phyloP scores from a whole-genome alignment of 37 sponge, comb jelly and placozoan species.

The Diacarnus erythraeanus region DNA sequence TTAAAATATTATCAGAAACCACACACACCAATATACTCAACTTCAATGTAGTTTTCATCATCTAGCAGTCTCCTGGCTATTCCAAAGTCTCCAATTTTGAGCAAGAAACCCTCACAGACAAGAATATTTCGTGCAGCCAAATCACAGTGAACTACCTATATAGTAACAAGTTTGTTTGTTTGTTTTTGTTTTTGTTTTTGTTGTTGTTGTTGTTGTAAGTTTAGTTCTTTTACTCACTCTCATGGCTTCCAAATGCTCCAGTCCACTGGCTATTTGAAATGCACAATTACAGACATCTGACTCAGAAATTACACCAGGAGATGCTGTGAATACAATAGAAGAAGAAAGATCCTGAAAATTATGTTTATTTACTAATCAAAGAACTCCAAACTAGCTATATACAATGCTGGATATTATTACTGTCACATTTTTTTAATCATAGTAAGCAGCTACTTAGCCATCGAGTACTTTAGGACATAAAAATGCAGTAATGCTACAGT shows the following conservation, averaged over 20 bases:
- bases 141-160: slow-evolving; percentile 59
- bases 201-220: too few species aligned
- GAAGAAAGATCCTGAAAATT: too few species aligned
- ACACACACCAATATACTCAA: background rate
- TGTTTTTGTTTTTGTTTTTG: too few species aligned
- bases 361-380: too few species aligned
- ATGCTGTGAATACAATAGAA: too few species aligned
- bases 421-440: too few species aligned
- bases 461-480: too few species aligned
- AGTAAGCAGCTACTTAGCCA: too few species aligned
- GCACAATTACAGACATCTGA: slow-evolving; percentile 61
- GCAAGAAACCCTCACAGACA: slow-evolving; percentile 37
- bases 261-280: slow-evolving; percentile 54
- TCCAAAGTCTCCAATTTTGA: slow-evolving; percentile 68
- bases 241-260: slow-evolving; percentile 41
- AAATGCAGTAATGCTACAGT: too few species aligned
- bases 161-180: background rate
- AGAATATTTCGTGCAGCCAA: slow-evolving; percentile 67
- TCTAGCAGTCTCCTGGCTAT: slow-evolving; percentile 29
- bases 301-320: background rate
- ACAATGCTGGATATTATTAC: too few species aligned
- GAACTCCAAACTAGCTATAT: too few species aligned
- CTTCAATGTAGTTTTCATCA: background rate
- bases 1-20: background rate
- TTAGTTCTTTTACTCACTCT: too few species aligned